Evolutionary conservation across 2,113 vertebrate species (phyloP).

Genomic region (Crocuta crocuta): DNA sequence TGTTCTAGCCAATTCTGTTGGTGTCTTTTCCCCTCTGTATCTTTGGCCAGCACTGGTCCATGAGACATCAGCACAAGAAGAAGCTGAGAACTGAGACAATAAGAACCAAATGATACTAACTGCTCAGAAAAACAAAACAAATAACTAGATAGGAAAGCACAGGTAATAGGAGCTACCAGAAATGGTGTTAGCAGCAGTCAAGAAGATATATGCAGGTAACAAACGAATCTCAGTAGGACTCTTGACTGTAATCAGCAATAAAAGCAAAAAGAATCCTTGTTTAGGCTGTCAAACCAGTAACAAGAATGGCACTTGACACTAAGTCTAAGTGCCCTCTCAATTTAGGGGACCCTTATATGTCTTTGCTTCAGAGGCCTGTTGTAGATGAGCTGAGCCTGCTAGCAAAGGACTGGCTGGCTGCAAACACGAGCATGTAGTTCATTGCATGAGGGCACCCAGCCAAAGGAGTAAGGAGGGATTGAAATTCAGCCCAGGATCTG

Average conservation of each 20-base stretch:
- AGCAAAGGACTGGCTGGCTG: not conserved
- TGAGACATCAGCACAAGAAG: not conserved
- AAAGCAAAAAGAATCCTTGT: not conserved
- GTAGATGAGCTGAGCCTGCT: not conserved
- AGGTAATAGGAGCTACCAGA: not conserved
- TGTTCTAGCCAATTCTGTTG: not conserved
- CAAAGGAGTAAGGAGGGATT: not conserved
- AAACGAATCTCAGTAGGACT: not conserved
- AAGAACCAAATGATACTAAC: not conserved
- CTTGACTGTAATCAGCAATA: not conserved
- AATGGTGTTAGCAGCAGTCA: not conserved
- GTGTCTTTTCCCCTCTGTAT: not conserved
- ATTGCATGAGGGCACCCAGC: not conserved
- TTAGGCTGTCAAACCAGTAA: not conserved
- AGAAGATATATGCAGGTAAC: not conserved
- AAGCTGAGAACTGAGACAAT: not conserved
- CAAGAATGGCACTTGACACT: not conserved
- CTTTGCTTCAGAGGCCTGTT: not conserved
- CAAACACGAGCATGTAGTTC: not conserved
- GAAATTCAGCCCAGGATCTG: constrained; percentile 2
- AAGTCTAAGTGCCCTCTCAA: not conserved
- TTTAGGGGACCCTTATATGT: not conserved
- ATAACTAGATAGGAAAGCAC: not conserved
- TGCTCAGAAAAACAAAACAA: not conserved
- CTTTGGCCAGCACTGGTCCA: not conserved